Conservation (phyloP, 2,113 vertebrate genomes). For the Sigmodon hispidus region DNA sequence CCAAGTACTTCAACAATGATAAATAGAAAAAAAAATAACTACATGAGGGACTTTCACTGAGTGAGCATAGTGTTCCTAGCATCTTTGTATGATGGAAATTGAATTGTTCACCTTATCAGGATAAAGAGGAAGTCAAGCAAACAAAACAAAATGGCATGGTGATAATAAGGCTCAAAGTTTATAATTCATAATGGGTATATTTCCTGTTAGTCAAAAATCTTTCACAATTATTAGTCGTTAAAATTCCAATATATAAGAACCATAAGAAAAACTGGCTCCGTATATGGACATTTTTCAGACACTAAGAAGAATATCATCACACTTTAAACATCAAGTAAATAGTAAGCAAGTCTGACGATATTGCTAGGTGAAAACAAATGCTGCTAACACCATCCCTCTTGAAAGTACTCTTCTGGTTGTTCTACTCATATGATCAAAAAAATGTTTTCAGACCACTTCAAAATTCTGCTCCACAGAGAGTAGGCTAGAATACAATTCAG, state of each 20-base stretch:
- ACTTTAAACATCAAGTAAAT: background rate
- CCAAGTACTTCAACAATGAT: background rate
- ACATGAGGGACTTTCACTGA: background rate
- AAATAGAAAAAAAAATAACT: background rate
- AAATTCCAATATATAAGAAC: slow-evolving; percentile 52
- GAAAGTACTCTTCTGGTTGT: background rate
- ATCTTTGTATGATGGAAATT: background rate
- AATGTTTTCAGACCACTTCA: background rate
- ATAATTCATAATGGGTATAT: slow-evolving; percentile 3
- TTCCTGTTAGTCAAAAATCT: slow-evolving; percentile 26
- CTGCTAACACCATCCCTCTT: background rate
- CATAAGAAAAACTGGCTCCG: background rate
- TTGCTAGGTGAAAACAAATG: background rate
- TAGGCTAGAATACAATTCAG: background rate
- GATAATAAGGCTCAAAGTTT: background rate
- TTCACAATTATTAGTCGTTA: slow-evolving; percentile 33
- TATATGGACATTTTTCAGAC: background rate
- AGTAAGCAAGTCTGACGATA: background rate
- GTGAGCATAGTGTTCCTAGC: background rate
- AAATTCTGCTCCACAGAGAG: background rate
- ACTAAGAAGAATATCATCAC: background rate
- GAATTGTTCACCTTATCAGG: slow-evolving; percentile 15
- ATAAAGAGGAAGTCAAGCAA: slow-evolving; percentile 15
- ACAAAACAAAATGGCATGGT: background rate
- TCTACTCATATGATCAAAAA: background rate